Base-by-base conservation (phyloP, 2,113 vertebrate genomes). In the Eupsittula cactorum region DNA sequence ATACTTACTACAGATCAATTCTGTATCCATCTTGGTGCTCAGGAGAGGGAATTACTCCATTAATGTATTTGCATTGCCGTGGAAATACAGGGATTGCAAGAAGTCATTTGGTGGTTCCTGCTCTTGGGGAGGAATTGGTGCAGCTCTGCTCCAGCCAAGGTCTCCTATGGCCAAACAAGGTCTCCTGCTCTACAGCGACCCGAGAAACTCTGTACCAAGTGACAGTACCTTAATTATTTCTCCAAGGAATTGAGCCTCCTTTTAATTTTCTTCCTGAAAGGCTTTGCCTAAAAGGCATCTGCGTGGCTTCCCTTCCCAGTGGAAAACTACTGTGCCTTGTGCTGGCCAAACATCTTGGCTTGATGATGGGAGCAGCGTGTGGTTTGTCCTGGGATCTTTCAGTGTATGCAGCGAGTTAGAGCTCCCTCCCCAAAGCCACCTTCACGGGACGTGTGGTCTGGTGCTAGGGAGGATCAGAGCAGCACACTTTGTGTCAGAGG, bases 31-130 rank as follows among this genome's bases (percentile, higher is more conserved):
- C 70, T 37, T 2, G 0, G 16, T 10, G 74, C 13, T 53, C 20
- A 0, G 3, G 14, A 6, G 23, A 4, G 12, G 11, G 42, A 16
- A 25, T 41, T 41, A 1, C 68, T 44, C 0, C 0, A 7, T 37
- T 6, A 2, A 28, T 3, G 20, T 1, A 0, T 6, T 46, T 37
- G 47, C 19, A 3, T 5, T 28, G 62, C 25, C 0, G 0, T 0
- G 4, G 80, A 39, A 60, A 16, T 29, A 5, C 15, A 23, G 39
- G 44, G 35, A 1, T 20, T 41, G 31, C 65, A 47, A 47, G 88
- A 19, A 29, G 46, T 27, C 13, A 0, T 42, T 55, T 46, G 71
- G 69, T 74, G 60, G 20, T 44, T 78, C 39, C 74, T 62, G 73
- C 73, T 44, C 46, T 9, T 31, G 85, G 87, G 77, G 67, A 70